Evolutionary conservation across 1,140 invertebrate genomes (phyloP), one percentile per base, ranked within the genome.

Genomic region (Pseudomyrmex flavicornis): DNA sequence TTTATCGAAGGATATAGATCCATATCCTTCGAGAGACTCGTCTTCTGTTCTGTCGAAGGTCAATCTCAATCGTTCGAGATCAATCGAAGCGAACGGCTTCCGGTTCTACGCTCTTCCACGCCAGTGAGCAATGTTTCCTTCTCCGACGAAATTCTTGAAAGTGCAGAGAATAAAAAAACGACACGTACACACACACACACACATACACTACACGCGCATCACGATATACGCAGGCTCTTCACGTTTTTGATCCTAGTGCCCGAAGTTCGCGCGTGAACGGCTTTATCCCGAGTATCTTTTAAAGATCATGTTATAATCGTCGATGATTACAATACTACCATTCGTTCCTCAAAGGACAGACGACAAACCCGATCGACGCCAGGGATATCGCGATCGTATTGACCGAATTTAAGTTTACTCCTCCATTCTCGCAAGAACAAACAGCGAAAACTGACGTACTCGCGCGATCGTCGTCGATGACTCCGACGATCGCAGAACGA

Each of bases 51-150:
- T 44, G n/a, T 44, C 44, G 15, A 2, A 17, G 12, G n/a, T 48
- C 70, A 56, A 17, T 59, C 56, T 26, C 20, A n/a, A 54, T 66
- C 74, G 56, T 88, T 87, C 62, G n/a, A 84, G 58, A 61, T 74
- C 85, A 85, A 79, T 84, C 86, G 86, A 87, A 62, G 76, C 85
- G 85, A 79, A 79, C 86, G 75, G 46, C 83, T 88, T 87, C 75
- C 87, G 85, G 86, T 88, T 86, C 90, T 88, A 85, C 69, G 87
- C 87, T 91, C 88, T 90, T 91, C 85, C 89, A 86, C 85, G 83
- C 70, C 62, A 89, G 68, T 84, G 77, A 90, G 88, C 87, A 88
- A 91, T 91, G 88, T 92, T 92, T 92, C 87, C 90, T 91, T 92
- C 89, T 91, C 90, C 91, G 90, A 91, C 88, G 80, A 89, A 91